Conservation (phyloP, 2,888 invertebrate genomes). For the Ditula angustiorana region DNA sequence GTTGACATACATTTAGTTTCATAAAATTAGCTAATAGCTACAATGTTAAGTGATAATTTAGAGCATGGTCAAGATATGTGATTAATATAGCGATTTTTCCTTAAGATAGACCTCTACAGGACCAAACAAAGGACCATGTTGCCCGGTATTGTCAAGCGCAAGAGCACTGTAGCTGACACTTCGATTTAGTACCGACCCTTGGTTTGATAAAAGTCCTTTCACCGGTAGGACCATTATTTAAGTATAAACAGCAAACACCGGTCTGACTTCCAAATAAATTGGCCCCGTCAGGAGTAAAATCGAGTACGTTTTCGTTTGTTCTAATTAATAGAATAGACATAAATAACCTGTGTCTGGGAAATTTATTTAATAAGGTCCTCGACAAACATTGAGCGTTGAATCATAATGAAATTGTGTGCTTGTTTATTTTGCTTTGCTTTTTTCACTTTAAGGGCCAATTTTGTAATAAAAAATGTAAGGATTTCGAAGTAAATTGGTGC, state of each 20-base stretch:
- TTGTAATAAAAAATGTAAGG: neutral
- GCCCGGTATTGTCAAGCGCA: constrained; percentile 76
- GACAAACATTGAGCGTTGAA: constrained; percentile 17
- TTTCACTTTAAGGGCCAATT: neutral
- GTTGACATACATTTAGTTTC: too few species aligned
- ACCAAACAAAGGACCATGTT: constrained; percentile 73
- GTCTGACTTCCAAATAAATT: constrained; percentile 49
- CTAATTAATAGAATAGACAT: constrained; percentile 38
- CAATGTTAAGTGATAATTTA: neutral
- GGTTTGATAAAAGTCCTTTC: constrained; percentile 76
- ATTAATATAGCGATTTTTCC: constrained; percentile 23
- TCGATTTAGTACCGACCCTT: constrained; percentile 80
- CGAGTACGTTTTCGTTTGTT: constrained; percentile 35
- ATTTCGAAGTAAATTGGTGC: neutral
- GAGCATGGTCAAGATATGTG: neutral
- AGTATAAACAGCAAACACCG: constrained; percentile 47
- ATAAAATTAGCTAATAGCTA: neutral
- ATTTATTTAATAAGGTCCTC: constrained; percentile 31
- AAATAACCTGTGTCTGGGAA: constrained; percentile 19
- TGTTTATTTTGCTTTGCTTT: constrained; percentile 1
- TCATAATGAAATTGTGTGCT: constrained; percentile 2
- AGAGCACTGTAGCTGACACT: constrained; percentile 74
- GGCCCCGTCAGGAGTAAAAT: constrained; percentile 30
- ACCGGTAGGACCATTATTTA: constrained; percentile 68
- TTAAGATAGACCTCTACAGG: constrained; percentile 45